Base-by-base conservation (phyloP, 2,888 invertebrate species). In the Gasteruption jaculator region DNA sequence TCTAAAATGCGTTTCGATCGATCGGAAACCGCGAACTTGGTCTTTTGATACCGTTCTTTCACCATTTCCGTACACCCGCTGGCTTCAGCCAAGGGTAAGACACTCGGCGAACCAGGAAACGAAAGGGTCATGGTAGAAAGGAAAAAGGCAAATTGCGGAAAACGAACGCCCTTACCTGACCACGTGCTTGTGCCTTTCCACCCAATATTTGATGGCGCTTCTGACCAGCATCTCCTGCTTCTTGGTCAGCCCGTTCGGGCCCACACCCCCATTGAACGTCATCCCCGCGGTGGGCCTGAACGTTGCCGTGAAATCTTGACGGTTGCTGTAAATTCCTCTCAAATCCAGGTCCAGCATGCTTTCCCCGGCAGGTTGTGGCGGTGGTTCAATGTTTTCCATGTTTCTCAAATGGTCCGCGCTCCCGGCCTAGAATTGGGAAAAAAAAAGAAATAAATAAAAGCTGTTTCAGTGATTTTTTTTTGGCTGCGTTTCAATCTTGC, bases 131-230 rank as follows among this genome's bases (percentile, higher is more conserved):
- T n/a, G n/a, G n/a, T n/a, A n/a, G n/a, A n/a, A n/a, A n/a, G n/a
- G n/a, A n/a, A n/a, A n/a, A n/a, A n/a, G n/a, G n/a, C n/a, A n/a
- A n/a, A n/a, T n/a, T n/a, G n/a, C n/a, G 29, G 12, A 11, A 29
- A 29, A 29, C 5, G 12, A 11, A 11, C n/a, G 20, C 26, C 57
- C 73, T 72, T 65, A 89, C 90, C 88, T 83, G 29, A 90, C 90
- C 38, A 90, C 85, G 62, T 90, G 90, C 71, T 90, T 91, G 65
- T 91, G 90, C 25, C 90, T 74, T 61, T 91, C 90, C 19, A 91
- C 90, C 90, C 90, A 91, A 61, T 91, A 90, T 60, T 89, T 90
- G 57, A 90, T 91, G 12, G 90, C 88, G 21, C 88, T 89, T 51
- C 90, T 76, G 2, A 90, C 89, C 71, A 90, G 75, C 73, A 88